Percentiles rank a stretch among this genome's conserved stretches.
Conservation (phyloP, 2,797 vertebrate species). For the Martes flavigula region DNA sequence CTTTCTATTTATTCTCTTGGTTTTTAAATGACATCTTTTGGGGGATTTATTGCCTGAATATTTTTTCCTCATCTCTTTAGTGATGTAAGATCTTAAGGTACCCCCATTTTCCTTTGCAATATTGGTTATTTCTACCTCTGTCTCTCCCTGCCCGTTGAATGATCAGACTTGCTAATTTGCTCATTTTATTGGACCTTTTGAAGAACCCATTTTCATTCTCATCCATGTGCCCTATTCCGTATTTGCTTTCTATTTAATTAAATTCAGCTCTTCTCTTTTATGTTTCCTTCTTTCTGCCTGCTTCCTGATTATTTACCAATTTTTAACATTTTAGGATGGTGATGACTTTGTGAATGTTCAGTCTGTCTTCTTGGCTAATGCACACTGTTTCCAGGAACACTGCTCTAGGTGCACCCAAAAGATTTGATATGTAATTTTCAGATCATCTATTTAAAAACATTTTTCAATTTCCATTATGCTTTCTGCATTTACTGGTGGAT, state of each 20-base stretch:
- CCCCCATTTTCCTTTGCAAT: not conserved
- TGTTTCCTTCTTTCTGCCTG: not conserved
- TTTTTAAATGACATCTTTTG: not conserved
- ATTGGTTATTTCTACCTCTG: not conserved
- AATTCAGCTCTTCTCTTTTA: not conserved
- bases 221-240: rapidly evolving
- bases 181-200: not conserved
- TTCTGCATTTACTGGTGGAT: not conserved
- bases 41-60: not conserved
- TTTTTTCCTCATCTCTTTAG: not conserved
- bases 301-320: not conserved
- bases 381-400: rapidly evolving
- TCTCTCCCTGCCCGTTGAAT: not conserved
- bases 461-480: not conserved
- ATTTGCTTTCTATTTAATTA: not conserved
- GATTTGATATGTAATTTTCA: not conserved
- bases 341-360: not conserved
- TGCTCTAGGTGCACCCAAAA: not conserved
- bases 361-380: not conserved
- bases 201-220: not conserved
- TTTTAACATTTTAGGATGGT: not conserved
- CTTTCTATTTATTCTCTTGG: not conserved
- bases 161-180: not conserved
- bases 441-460: not conserved
- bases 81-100: not conserved